Conservation (phyloP, 2,888 invertebrate genomes). For the Harpagoxenus sublaevis region DNA sequence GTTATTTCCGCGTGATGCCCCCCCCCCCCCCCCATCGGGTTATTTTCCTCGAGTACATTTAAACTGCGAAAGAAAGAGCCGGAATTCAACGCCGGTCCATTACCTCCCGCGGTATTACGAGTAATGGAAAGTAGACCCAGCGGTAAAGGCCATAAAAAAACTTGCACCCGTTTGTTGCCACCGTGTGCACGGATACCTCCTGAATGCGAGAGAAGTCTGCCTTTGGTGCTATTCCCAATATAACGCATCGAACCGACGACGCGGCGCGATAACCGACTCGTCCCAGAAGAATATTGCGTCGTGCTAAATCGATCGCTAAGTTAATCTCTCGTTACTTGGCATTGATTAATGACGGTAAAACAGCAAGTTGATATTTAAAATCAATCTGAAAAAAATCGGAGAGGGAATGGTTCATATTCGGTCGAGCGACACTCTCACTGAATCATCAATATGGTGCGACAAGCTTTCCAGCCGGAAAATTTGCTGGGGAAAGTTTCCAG, state of each 20-base stretch:
- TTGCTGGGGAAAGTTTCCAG: background rate
- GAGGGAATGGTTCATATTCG: background rate
- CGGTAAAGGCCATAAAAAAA: constrained; percentile 19
- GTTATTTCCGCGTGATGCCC: constrained; percentile 45
- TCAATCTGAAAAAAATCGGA: background rate
- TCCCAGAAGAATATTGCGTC: constrained; percentile 12
- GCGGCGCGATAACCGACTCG: constrained; percentile 20
- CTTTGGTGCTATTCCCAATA: constrained; percentile 8
- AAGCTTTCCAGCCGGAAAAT: background rate
- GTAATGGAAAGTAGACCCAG: constrained; percentile 48
- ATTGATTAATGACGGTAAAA: constrained; percentile 17
- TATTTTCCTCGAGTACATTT: constrained; percentile 54
- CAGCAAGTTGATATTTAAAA: background rate
- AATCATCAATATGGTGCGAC: background rate
- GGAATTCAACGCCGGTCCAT: constrained; percentile 55
- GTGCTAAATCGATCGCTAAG: constrained; percentile 4
- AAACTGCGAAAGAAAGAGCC: constrained; percentile 48
- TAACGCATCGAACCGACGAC: background rate
- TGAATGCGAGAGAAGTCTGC: background rate
- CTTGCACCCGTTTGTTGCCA: constrained; percentile 33
- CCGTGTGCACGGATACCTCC: background rate
- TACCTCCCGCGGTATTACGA: constrained; percentile 53
- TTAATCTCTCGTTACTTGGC: constrained; percentile 20
- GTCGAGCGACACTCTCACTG: background rate
- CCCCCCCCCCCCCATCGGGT: background rate